These are phyloP conservation scores for Drosophila repletoides DNA, from an alignment of 1,140 invertebrate species.

Conservation along the genomic window DNA sequence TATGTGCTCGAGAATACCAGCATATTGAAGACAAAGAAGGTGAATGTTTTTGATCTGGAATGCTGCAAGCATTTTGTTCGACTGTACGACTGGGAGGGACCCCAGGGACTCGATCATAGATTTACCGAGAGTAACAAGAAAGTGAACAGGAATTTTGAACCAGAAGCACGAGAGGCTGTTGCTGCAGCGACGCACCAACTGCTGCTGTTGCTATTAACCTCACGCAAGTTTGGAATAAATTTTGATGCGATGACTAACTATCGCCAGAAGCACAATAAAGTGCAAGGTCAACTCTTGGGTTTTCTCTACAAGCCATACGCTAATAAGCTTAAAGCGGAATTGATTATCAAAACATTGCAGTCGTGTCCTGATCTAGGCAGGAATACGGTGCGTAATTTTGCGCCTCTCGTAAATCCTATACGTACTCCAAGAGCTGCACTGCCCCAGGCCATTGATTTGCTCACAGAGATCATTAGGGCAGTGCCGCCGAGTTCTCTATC, in stretches of 20 bases:
- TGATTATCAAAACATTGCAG: slow-evolving; percentile 86
- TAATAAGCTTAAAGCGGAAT: slow-evolving; percentile 85
- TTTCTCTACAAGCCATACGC: slow-evolving; percentile 44
- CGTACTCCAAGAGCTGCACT: slow-evolving; percentile 22
- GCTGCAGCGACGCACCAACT: slow-evolving; percentile 85
- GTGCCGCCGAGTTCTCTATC: slow-evolving; percentile 73
- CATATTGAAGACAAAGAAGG: slow-evolving; percentile 89
- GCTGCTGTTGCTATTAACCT: slow-evolving; percentile 87
- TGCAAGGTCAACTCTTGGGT: slow-evolving; percentile 66
- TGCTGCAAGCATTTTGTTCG: slow-evolving; percentile 86
- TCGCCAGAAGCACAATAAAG: slow-evolving; percentile 63
- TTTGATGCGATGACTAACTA: slow-evolving; percentile 74
- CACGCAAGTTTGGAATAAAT: slow-evolving; percentile 86
- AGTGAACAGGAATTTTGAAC: slow-evolving; percentile 50
- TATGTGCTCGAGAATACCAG: slow-evolving; percentile 87
- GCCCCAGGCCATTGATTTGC: slow-evolving; percentile 31
- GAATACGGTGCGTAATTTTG: slow-evolving; percentile 83
- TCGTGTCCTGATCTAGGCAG: slow-evolving; percentile 89
- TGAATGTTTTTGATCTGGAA: slow-evolving; percentile 87
- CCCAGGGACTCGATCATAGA: slow-evolving; percentile 64
- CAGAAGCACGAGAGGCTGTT: slow-evolving; percentile 84
- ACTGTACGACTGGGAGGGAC: slow-evolving; percentile 90
- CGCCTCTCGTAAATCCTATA: slow-evolving; percentile 35
- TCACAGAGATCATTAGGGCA: slow-evolving; percentile 57
- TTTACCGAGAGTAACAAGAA: slow-evolving; percentile 23